These are phyloP conservation scores for Pachypsylla venusta DNA, from an alignment of 1,140 invertebrate species.

Conservation along the genomic window DNA sequence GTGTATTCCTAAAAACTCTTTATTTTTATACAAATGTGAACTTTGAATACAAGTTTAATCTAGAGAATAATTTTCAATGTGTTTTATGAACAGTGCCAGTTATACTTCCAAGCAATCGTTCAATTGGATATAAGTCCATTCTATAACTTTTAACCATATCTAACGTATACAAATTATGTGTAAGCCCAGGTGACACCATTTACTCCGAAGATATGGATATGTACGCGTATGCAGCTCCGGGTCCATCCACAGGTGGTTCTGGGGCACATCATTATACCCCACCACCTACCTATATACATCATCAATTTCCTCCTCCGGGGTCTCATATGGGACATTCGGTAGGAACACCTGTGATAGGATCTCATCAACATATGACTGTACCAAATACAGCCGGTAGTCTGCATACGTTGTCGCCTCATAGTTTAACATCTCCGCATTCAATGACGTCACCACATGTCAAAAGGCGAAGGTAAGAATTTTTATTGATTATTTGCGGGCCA, in stretches of 20 bases:
- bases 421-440: background rate
- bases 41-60: too few relatives aligned
- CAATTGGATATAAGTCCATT: too few relatives aligned
- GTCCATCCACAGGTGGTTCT: background rate
- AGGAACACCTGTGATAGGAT: background rate
- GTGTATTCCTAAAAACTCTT: too few relatives aligned
- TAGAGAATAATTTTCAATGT: too few relatives aligned
- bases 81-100: too few relatives aligned
- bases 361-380: background rate
- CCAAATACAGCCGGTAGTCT: background rate
- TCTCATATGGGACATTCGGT: background rate
- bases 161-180: too few relatives aligned
- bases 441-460: background rate
- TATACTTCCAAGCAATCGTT: too few relatives aligned
- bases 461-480: slow-evolving; percentile 5
- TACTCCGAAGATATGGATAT: background rate
- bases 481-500: too few relatives aligned
- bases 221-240: slow-evolving; percentile 2
- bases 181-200: background rate
- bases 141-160: too few relatives aligned
- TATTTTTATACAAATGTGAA: too few relatives aligned
- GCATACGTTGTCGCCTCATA: background rate
- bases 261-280: background rate
- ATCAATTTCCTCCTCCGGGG: background rate
- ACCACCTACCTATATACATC: background rate